phyloP scores from a whole-genome alignment of 2,888 invertebrate genomes.

The Andrena bucephala region DNA sequence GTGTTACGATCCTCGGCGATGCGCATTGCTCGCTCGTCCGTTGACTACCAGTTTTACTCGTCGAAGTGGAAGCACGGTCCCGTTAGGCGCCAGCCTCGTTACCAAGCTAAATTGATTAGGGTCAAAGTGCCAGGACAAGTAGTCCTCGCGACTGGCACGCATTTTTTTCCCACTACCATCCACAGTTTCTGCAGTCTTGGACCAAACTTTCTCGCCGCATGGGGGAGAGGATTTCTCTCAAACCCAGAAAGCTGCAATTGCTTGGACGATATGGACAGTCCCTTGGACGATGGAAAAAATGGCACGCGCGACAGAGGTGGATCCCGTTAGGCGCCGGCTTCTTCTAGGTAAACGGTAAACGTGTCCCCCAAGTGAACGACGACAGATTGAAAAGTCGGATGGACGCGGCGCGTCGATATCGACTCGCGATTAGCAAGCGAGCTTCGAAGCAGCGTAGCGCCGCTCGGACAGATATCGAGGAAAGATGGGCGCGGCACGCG shows the following conservation, averaged over 20 bases:
- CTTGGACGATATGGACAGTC: neutral
- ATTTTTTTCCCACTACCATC: neutral
- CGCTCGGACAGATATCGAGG: constrained; percentile 61
- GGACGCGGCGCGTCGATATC: constrained; percentile 19
- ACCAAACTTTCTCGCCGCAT: too few species aligned
- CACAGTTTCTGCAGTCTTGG: too few species aligned
- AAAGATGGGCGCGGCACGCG: constrained; percentile 83
- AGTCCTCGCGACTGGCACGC: neutral
- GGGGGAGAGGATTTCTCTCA: neutral
- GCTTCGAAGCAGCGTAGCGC: constrained; percentile 19
- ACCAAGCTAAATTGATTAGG: constrained; percentile 48
- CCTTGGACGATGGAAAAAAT: constrained; percentile 32
- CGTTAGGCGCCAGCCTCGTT: constrained; percentile 68
- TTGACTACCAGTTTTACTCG: constrained; percentile 42
- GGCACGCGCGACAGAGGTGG: constrained; percentile 34
- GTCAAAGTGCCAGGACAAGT: constrained; percentile 42
- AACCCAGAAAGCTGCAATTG: neutral
- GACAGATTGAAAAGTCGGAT: constrained; percentile 35
- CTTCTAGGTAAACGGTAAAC: constrained; percentile 57
- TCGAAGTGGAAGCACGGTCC: constrained; percentile 57
- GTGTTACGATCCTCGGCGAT: constrained; percentile 23
- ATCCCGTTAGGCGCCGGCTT: constrained; percentile 62
- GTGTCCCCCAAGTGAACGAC: constrained; percentile 6
- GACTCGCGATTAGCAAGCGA: constrained; percentile 40
- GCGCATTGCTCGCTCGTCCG: constrained; percentile 5